Evolutionary conservation across 2,113 vertebrate species (phyloP).

Genomic region (Oreotragus oreotragus): DNA sequence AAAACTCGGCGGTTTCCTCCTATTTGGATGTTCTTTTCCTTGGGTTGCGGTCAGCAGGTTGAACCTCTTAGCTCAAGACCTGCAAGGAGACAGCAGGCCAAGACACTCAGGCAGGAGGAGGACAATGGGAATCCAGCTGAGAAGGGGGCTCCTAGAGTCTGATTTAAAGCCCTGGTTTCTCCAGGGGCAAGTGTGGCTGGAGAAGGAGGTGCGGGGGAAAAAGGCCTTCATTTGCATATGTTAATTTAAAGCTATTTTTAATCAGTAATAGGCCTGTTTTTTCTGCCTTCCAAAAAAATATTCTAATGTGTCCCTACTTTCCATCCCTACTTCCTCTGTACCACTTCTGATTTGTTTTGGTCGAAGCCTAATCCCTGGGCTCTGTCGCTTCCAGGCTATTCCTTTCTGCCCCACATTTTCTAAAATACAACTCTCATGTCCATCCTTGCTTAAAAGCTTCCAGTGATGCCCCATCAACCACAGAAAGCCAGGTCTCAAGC

Average conservation of each 20-base stretch:
- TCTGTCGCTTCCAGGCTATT: not conserved
- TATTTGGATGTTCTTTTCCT: not conserved
- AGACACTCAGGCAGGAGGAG: not conserved
- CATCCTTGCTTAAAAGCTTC: not conserved
- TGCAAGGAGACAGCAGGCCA: not conserved
- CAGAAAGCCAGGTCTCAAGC: not conserved
- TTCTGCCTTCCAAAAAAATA: not conserved
- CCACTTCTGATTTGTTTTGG: not conserved
- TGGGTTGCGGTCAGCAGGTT: not conserved
- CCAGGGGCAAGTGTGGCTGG: not conserved
- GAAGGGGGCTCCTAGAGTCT: not conserved
- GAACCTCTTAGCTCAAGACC: not conserved
- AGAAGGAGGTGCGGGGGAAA: not conserved
- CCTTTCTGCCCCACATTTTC: not conserved
- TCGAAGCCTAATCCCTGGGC: not conserved
- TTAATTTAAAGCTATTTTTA: not conserved
- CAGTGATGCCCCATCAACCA: not conserved
- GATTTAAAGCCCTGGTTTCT: not conserved
- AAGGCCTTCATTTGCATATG: not conserved
- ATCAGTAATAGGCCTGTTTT: not conserved
- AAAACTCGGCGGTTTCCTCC: conserved; percentile 41
- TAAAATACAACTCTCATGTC: not conserved
- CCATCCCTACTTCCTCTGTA: not conserved
- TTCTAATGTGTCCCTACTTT: not conserved
- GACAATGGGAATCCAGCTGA: not conserved